Percentiles rank a stretch among this genome's conserved stretches.
Evolutionary conservation across 2,888 invertebrate genomes (phyloP).

Genomic region (Ceraclea dissimilis): DNA sequence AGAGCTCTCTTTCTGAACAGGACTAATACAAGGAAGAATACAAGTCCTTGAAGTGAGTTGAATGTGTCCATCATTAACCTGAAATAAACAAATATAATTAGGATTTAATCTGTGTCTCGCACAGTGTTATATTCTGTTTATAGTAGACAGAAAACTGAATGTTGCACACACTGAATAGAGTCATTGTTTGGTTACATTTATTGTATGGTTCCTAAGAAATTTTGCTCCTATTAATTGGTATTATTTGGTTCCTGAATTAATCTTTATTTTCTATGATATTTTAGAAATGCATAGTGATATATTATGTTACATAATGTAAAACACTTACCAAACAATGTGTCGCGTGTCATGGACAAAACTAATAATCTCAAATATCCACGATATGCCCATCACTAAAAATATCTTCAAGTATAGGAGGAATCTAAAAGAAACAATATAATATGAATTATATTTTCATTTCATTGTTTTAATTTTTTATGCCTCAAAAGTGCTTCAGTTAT

Average conservation of each 20-base stretch:
- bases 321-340: conserved; percentile 36
- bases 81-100: too few species aligned
- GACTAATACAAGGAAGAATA: conserved; percentile 54
- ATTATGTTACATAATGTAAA: too few species aligned
- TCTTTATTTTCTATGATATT: too few species aligned
- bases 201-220: too few species aligned
- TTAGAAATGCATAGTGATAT: too few species aligned
- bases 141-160: too few species aligned
- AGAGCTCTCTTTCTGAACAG: conserved; percentile 48
- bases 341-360: conserved; percentile 43
- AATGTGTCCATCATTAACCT: conserved; percentile 52
- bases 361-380: conserved; percentile 63
- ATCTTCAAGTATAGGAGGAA: conserved; percentile 57
- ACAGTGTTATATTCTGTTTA: too few species aligned
- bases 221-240: too few species aligned
- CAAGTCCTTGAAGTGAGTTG: conserved; percentile 54
- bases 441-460: background rate
- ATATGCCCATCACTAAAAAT: conserved; percentile 61
- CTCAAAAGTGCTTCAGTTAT: background rate
- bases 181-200: too few species aligned
- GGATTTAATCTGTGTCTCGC: background rate
- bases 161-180: too few species aligned
- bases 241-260: too few species aligned
- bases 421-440: conserved; percentile 35
- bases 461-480: background rate